Evolutionary conservation across 2,797 vertebrate species (phyloP).

Genomic region (Loriculus beryllinus): DNA sequence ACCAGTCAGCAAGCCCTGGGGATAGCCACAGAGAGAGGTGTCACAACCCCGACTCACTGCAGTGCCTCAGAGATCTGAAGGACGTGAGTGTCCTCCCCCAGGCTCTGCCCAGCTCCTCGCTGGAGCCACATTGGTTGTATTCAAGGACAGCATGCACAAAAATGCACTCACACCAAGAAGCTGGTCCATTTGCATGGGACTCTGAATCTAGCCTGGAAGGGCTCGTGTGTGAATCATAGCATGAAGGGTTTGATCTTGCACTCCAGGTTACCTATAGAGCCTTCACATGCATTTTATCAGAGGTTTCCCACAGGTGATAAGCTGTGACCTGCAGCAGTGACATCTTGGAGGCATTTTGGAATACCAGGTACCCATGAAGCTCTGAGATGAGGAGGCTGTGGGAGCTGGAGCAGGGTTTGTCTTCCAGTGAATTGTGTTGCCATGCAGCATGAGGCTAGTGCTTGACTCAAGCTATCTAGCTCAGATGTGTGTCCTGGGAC

Average conservation of each 20-base stretch:
- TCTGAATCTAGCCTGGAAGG: neutral
- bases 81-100: neutral
- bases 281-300: no score
- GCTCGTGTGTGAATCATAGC: no score
- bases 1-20: neutral
- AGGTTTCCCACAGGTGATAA: neutral
- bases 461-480: fast-evolving
- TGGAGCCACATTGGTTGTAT: fast-evolving
- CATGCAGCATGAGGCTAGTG: fast-evolving
- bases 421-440: neutral
- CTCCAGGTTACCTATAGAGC: neutral
- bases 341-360: fast-evolving
- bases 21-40: neutral
- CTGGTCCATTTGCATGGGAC: no score
- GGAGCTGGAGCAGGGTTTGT: neutral
- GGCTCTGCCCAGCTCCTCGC: neutral
- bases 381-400: no score
- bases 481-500: fast-evolving
- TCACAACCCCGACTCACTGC: neutral
- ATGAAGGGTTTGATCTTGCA: neutral
- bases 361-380: fast-evolving
- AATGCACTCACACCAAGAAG: neutral
- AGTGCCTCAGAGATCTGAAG: neutral
- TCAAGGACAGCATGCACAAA: fast-evolving
- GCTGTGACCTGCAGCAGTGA: neutral